Evolutionary conservation across 2,113 vertebrate species (phyloP), one percentile per base, ranked within the genome.

Genomic region (Ophiodon elongatus): DNA sequence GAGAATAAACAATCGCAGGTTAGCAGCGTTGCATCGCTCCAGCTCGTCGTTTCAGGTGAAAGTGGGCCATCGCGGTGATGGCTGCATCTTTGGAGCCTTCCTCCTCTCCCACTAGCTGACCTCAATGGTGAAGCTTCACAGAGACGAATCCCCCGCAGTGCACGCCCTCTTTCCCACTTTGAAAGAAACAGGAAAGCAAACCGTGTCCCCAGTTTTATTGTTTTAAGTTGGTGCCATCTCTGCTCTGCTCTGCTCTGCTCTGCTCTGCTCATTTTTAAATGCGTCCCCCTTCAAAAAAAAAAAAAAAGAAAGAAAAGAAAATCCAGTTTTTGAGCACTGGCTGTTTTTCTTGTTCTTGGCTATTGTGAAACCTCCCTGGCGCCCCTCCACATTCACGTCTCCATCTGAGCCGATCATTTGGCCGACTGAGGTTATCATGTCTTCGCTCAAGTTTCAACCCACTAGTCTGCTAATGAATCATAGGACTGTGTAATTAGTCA

Each of bases 1-100:
- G 94, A 94, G 95, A 96, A 95, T 95, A 96, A 95, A 95, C 94
- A 95, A 94, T 94, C 31, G 94, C 91, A 90, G 94, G 93, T 94
- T 94, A 92, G 90, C 88, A 70, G 86, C 73, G 89, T 80, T 88
- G 86, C 87, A 31, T 79, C 9, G 77, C 90, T 85, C 76, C 86
- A 13, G 65, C 74, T 79, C 54, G 39, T 79, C 35, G 76, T 93
- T 80, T 54, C 77, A 84, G 90, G 88, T 94, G 84, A 95, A 96
- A 96, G 92, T 95, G 95, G 95, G 95, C 92, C 95, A 95, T 70
- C 2, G 57, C 43, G 29, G 63, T 63, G 83, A 79, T 83, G 82
- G 66, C 85, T 76, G 81, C 79, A 37, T 86, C 86, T 84, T 43
- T 23, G 69, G 82, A 77, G 86, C 70, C 73, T 65, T 80, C 71